Evolutionary conservation across 2,113 vertebrate species (phyloP).

Genomic region (Onychorhynchus coronatus): DNA sequence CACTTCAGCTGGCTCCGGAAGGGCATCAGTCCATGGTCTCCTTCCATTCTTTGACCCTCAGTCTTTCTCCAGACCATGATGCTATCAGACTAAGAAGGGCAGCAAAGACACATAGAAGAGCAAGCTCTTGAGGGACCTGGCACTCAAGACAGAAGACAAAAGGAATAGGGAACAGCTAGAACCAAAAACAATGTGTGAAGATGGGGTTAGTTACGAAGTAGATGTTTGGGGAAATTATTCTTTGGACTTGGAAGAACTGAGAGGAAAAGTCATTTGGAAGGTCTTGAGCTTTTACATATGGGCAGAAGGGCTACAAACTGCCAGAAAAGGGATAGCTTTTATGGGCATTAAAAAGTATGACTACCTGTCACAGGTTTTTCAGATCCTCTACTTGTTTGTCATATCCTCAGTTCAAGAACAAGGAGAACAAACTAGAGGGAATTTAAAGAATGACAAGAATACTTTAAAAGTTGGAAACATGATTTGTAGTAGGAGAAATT

Average conservation of each 20-base stretch:
- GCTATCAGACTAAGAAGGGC: not conserved
- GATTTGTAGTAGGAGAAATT: not conserved
- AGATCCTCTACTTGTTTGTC: not conserved
- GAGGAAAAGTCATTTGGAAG: not conserved
- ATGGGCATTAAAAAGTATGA: not conserved
- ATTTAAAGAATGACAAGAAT: not conserved
- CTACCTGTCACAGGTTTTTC: not conserved
- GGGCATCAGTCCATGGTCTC: not conserved
- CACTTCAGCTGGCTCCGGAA: not conserved
- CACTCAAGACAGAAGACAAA: not conserved
- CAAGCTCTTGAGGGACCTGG: not conserved
- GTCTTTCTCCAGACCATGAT: not conserved
- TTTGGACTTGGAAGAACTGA: not conserved
- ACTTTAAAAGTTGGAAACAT: not conserved
- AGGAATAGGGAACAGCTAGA: not conserved
- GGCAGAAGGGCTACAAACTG: not conserved
- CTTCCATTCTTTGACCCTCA: not conserved
- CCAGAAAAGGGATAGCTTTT: not conserved
- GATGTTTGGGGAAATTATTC: not conserved
- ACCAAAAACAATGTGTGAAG: not conserved
- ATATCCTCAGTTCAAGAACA: not conserved
- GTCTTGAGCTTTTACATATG: not conserved
- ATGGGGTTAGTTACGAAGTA: not conserved
- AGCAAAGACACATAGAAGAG: not conserved
- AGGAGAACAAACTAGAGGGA: not conserved